phyloP scores from a whole-genome alignment of 2,888 invertebrate species.

The Pristionchus exspectatus region DNA sequence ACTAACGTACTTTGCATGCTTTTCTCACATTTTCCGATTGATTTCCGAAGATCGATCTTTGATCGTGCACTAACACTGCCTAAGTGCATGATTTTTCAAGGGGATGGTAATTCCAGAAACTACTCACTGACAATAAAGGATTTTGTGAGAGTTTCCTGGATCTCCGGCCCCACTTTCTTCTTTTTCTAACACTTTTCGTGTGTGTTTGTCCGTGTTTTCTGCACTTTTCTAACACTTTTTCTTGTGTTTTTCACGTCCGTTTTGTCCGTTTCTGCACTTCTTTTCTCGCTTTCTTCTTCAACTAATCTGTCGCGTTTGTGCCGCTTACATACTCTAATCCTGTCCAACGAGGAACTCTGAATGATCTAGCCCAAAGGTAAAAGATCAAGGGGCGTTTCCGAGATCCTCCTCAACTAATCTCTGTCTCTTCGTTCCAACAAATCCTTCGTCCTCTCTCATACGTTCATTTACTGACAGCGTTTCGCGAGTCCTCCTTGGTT shows the following conservation, averaged over 20 bases:
- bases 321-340: constrained; percentile 33
- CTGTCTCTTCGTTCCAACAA: background rate
- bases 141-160: background rate
- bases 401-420: background rate
- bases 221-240: constrained; percentile 35
- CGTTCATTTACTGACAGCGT: constrained; percentile 18
- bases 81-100: background rate
- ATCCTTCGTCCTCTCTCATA: background rate
- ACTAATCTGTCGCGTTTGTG: constrained; percentile 46
- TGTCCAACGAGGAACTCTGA: background rate
- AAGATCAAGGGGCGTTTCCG: too few relatives aligned
- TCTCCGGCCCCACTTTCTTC: background rate
- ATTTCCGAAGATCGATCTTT: constrained; percentile 3
- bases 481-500: constrained; percentile 9
- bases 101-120: background rate
- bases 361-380: too few relatives aligned
- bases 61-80: constrained; percentile 23
- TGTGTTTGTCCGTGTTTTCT: constrained; percentile 40
- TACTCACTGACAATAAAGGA: background rate
- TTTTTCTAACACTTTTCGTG: constrained; percentile 34
- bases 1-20: background rate
- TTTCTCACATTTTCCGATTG: background rate
- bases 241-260: background rate
- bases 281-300: constrained; percentile 46
- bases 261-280: constrained; percentile 36